phyloP scores from a whole-genome alignment of 2,113 vertebrate species.

The Cochlearius cochlearius region DNA sequence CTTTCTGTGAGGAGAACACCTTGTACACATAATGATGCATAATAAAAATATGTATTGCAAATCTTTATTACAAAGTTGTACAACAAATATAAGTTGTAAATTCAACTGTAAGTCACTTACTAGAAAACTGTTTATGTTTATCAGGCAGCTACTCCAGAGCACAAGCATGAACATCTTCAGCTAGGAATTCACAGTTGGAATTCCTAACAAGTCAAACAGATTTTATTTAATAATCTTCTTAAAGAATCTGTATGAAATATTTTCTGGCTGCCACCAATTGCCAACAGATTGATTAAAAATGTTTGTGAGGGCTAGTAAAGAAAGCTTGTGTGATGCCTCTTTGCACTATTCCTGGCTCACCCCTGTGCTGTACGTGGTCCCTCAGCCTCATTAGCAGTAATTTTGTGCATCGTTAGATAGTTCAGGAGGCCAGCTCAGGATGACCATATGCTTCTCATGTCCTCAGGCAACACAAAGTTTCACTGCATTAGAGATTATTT shows the following conservation, averaged over 20 bases:
- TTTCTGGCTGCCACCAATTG: background rate
- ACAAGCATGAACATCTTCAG: background rate
- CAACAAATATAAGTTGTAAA: background rate
- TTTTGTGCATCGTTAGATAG: background rate
- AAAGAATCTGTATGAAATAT: background rate
- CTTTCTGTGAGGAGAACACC: background rate
- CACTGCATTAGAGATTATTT: background rate
- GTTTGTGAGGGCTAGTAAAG: background rate
- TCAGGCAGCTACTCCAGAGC: background rate
- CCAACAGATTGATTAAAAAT: background rate
- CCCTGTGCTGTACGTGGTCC: background rate
- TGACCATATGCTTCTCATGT: background rate
- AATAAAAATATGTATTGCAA: background rate
- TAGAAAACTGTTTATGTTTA: fast-evolving
- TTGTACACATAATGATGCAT: background rate
- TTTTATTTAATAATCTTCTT: background rate
- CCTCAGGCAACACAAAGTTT: background rate
- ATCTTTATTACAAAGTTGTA: background rate
- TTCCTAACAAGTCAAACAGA: background rate
- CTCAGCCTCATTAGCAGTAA: background rate
- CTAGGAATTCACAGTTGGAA: background rate
- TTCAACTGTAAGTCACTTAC: background rate
- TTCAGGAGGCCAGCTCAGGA: background rate
- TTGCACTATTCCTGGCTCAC: background rate
- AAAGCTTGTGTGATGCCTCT: background rate